Conservation (phyloP, 1,140 invertebrate species). For the Sarcophaga peregrina region DNA sequence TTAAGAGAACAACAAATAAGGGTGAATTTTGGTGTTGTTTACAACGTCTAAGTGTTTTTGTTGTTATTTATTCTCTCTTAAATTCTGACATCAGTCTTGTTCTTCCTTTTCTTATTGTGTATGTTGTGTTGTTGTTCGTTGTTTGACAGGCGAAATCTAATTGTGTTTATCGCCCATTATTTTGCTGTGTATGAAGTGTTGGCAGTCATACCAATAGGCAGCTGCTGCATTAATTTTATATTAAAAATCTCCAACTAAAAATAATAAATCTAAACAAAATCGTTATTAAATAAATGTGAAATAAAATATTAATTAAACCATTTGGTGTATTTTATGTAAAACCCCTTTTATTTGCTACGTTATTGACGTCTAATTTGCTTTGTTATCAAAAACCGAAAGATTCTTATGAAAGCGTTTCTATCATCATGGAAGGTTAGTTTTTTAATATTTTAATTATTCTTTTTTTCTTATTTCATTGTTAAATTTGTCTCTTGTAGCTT, state of each 20-base stretch:
- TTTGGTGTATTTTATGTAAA: no score
- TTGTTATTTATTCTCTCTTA: conserved; percentile 8
- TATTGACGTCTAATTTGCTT: neutral
- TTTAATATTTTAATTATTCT: neutral
- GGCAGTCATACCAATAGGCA: neutral
- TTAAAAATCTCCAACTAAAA: neutral
- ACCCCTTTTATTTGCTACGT: no score
- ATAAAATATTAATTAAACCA: no score
- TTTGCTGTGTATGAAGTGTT: conserved; percentile 33
- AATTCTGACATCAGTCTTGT: conserved; percentile 19
- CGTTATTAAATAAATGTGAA: neutral
- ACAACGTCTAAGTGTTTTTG: neutral
- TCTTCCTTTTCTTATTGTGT: neutral
- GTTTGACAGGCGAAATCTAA: neutral
- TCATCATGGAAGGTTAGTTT: conserved; percentile 37
- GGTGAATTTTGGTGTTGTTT: conserved; percentile 21
- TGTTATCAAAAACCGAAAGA: neutral
- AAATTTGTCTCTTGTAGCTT: neutral
- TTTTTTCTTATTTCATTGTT: neutral
- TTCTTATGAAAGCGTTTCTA: neutral
- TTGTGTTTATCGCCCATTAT: neutral
- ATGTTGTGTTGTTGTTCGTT: neutral
- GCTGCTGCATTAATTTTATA: conserved; percentile 17
- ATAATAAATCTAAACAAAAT: neutral
- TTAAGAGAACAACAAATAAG: neutral